phyloP scores from a whole-genome alignment of 2,888 invertebrate genomes.

The Ormia ochracea region DNA sequence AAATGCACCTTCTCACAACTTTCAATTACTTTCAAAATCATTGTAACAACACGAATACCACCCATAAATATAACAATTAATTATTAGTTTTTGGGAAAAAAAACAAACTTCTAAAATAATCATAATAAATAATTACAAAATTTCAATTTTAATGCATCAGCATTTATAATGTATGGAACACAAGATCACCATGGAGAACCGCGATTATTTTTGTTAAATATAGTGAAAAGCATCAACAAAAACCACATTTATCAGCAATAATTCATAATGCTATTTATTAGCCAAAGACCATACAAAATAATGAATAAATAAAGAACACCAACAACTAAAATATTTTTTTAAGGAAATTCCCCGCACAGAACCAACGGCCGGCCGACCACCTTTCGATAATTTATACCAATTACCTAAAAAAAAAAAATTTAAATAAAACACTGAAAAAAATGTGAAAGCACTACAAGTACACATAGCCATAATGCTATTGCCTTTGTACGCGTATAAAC shows the following conservation, averaged over 20 bases:
- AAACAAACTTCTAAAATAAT: background rate
- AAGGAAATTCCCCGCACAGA: background rate
- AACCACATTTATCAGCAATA: slow-evolving; percentile 48
- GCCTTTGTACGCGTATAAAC: background rate
- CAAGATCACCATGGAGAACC: slow-evolving; percentile 48
- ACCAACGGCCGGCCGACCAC: slow-evolving; percentile 19
- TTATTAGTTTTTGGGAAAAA: background rate
- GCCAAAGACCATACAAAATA: slow-evolving; percentile 35
- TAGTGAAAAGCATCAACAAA: background rate
- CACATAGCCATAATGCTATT: background rate
- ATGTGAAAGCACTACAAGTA: background rate
- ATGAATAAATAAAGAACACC: slow-evolving; percentile 29
- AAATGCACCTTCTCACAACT: too few relatives aligned
- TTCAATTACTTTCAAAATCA: too few relatives aligned
- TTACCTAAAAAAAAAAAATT: background rate
- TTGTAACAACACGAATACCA: background rate
- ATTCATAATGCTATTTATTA: slow-evolving; percentile 43
- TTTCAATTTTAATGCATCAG: slow-evolving; percentile 45
- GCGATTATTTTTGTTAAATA: slow-evolving; percentile 11
- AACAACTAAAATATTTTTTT: background rate
- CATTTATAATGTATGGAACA: slow-evolving; percentile 35
- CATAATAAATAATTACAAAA: slow-evolving; percentile 41
- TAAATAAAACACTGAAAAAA: background rate
- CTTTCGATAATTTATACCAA: slow-evolving; percentile 34
- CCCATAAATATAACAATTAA: background rate